A percentile compares a stretch with the other conserved stretches of the same genome.
Evolutionary conservation across 2,113 vertebrate species (phyloP).

Genomic region (Nothobranchius furzeri): DNA sequence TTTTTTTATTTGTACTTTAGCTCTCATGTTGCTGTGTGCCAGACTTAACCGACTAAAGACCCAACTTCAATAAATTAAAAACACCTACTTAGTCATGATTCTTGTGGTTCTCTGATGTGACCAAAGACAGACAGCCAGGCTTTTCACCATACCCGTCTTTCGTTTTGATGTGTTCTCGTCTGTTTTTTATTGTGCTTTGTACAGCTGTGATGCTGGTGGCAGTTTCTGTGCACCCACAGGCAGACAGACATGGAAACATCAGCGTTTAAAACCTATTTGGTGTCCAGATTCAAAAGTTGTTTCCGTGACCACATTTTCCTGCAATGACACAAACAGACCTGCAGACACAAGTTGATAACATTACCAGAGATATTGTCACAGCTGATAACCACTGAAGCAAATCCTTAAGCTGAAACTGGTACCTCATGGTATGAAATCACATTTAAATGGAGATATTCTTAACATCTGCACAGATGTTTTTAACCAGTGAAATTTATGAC

Average conservation of each 20-base stretch:
- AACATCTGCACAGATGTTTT: neutral
- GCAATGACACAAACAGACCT: too few species aligned
- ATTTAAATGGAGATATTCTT: neutral
- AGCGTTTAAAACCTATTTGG: too few species aligned
- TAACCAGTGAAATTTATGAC: neutral
- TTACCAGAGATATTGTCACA: too few species aligned
- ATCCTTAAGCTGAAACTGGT: too few species aligned
- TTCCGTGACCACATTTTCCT: too few species aligned
- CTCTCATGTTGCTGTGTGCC: neutral
- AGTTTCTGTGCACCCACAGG: too few species aligned
- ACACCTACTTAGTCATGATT: slow-evolving; percentile 5
- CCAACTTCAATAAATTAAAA: neutral
- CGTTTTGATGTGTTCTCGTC: neutral
- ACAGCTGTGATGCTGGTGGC: too few species aligned
- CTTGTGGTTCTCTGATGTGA: neutral
- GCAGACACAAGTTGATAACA: too few species aligned
- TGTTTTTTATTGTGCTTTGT: neutral
- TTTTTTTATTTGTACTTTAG: slow-evolving; percentile 12
- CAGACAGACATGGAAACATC: too few species aligned
- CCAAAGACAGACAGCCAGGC: neutral
- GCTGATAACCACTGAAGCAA: too few species aligned
- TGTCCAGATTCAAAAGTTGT: too few species aligned
- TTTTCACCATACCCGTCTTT: neutral
- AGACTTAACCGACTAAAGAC: slow-evolving; percentile 6
- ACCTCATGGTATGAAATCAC: neutral